Evolutionary conservation across 2,888 invertebrate genomes (phyloP), one percentile per base, ranked within the genome.

Genomic region (Melitaea athalia): DNA sequence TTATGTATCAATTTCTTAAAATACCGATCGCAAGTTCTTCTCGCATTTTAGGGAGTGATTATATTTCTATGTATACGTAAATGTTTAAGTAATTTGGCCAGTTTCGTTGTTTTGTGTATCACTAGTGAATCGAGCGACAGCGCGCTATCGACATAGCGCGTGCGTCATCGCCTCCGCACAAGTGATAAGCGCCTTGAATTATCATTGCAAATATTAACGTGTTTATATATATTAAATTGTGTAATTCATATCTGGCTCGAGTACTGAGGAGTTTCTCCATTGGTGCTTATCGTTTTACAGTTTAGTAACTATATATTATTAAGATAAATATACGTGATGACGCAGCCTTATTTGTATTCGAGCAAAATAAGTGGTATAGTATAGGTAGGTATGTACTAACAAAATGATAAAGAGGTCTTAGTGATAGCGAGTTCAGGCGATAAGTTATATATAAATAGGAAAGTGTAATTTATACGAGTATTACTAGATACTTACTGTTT

Each of bases 201-300:
- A 92, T 92, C 91, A 92, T 91, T 91, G 91, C 92, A 91, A 92
- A 92, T 92, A n/a, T n/a, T n/a, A 89, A 87, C 86, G 80, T 89
- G 85, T 87, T 87, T 87, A 85, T 86, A 88, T 83, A 86, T 24
- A 24, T 24, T 24, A 24, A 24, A 24, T 24, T 24, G 24, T 24
- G 24, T 24, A 24, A 24, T 86, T 83, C 81, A 80, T 85, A 85
- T 87, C 81, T 85, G 80, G 79, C 79, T 77, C 76, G 77, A 81
- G 79, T 78, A 78, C 75, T 77, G 79, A 81, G 80, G 83, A 88
- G 86, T 85, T 86, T 85, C 83, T 85, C 82, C 78, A 79, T 78
- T 81, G 77, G 79, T 81, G 81, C 80, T 82, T 83, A 86, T 85
- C 80, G 78, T 78, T 75, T 74, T 72, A 73, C 78, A 81, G 79